Percentiles rank a stretch among this genome's conserved stretches.
These are phyloP conservation scores for Corvus hawaiiensis DNA, from an alignment of 2,113 vertebrate species.

Conservation along the genomic window DNA sequence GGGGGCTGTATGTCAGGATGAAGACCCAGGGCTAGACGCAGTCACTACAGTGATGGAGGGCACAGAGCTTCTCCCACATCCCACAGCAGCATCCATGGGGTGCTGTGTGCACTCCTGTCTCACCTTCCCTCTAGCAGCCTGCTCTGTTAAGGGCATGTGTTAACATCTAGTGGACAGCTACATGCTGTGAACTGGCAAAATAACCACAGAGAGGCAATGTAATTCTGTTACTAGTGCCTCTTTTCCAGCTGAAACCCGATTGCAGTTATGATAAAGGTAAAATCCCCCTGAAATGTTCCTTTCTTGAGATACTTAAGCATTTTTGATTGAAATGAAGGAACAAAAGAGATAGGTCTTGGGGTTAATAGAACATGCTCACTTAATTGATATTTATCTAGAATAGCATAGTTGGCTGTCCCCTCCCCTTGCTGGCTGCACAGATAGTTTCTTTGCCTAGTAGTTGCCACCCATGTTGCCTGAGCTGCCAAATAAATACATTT, in stretches of 20 bases:
- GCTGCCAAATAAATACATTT: not conserved
- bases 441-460: constrained; percentile 1
- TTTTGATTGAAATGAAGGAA: not conserved
- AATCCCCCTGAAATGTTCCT: not conserved
- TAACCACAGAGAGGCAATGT: not conserved
- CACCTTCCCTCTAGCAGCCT: not conserved
- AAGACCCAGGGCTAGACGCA: not conserved
- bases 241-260: not conserved
- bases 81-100: not conserved
- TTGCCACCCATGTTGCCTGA: not conserved
- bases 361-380: not conserved
- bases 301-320: not conserved
- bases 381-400: constrained; percentile 14
- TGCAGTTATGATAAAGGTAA: not conserved
- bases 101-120: not conserved
- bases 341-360: not conserved
- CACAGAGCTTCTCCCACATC: not conserved
- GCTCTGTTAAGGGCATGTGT: not conserved
- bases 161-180: not conserved
- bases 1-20: not conserved
- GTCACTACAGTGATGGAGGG: not conserved
- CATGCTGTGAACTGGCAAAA: not conserved
- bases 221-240: not conserved
- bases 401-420: not conserved
- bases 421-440: not conserved